Evolutionary conservation across 2,888 invertebrate species (phyloP), one percentile per base, ranked within the genome.

Genomic region (Mystacides longicornis): DNA sequence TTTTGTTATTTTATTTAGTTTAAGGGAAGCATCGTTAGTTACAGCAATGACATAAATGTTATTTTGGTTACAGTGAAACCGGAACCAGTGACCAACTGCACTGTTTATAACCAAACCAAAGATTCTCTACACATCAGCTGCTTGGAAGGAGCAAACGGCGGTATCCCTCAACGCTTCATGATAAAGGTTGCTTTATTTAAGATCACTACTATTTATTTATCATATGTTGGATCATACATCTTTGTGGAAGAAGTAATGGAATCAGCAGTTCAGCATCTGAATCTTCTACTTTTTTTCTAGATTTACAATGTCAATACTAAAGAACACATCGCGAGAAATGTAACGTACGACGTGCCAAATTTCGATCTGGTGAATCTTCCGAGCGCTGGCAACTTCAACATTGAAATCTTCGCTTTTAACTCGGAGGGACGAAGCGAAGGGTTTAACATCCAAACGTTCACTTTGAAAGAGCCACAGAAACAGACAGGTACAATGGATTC

Each of bases 81-180:
- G n/a, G 84, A 86, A 55, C 70, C 81, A 0, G 75, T 83, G 53
- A 79, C 81, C 63, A 81, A 84, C 63, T 86, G 86, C 66, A 81
- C 82, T 59, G 80, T 85, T 54, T 77, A 80, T 48, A 86, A 86
- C 69, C 82, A 83, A 64, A 86, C 85, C 0, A 81, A 81, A 62
- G 81, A 83, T 67, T 80, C 83, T 3, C 64, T 86, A 50, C 78
- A 79, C 49, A 75, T 85, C 22, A 81, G 81, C 67, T 86, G 86
- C 68, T 72, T 79, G 0, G 82, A 84, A 21, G 85, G 86, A 42
- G 85, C 85, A 65, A 83, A 86, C 64, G 86, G 86, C 0, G 86
- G 86, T 1, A 73, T 86, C 19, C 73, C 79, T 2, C 86, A 86
- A 65, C 73, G 78, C 49, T 86, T 85, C 64, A 71, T 81, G 27